phyloP scores from a whole-genome alignment of 1,140 invertebrate genomes.

The Drusus annulatus region DNA sequence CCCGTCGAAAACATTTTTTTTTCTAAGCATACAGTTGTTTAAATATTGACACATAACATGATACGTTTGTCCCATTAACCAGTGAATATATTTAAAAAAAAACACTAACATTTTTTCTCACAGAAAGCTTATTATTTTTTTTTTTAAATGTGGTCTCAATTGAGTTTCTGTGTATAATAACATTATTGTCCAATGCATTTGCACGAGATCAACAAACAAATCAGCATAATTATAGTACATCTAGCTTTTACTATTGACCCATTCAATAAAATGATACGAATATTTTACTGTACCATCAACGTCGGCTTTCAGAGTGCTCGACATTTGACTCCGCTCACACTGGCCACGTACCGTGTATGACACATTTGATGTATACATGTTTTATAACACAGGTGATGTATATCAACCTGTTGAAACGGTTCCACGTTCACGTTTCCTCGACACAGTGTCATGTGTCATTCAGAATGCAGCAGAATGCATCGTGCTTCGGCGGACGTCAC shows the following conservation, averaged over 20 bases:
- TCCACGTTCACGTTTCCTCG: background rate
- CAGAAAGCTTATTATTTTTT: no score
- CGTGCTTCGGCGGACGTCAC: background rate
- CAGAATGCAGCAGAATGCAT: background rate
- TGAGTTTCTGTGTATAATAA: background rate
- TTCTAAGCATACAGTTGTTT: no score
- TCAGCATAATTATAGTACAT: no score
- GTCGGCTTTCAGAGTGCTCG: background rate
- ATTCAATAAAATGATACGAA: constrained; percentile 10
- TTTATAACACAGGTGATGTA: background rate
- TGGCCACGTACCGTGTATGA: background rate
- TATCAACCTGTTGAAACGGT: constrained; percentile 13
- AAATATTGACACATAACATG: no score
- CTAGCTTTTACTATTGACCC: background rate
- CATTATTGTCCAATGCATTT: background rate
- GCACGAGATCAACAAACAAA: no score
- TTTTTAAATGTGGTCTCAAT: no score
- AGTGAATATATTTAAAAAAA: no score
- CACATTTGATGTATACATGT: no score
- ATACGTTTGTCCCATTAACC: no score
- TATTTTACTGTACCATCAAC: constrained; percentile 1
- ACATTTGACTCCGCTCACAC: background rate
- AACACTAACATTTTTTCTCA: no score
- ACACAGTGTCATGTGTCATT: background rate
- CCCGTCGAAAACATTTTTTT: no score